These are phyloP conservation scores for Campoplex capitator DNA, from an alignment of 2,888 invertebrate species.

Conservation along the genomic window DNA sequence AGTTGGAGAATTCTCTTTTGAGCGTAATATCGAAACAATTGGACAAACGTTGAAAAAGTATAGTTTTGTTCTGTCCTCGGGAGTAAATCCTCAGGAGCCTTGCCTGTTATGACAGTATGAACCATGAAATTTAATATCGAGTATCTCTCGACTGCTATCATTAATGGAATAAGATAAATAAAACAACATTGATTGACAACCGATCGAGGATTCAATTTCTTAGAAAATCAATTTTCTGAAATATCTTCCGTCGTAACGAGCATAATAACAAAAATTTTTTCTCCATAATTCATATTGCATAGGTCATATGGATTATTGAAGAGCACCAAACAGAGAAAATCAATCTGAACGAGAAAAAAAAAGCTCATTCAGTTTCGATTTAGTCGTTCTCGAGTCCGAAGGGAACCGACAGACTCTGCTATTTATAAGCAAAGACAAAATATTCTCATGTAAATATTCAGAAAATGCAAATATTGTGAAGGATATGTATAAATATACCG, in stretches of 20 bases:
- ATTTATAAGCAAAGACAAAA: neutral
- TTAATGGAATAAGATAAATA: too few species aligned
- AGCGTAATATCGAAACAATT: neutral
- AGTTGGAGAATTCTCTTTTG: neutral
- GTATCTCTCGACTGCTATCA: too few species aligned
- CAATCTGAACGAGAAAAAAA: neutral
- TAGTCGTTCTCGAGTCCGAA: neutral
- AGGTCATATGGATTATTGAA: neutral
- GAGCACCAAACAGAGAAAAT: neutral
- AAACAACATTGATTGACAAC: too few species aligned
- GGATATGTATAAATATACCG: neutral
- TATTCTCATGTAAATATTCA: neutral
- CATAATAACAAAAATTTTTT: neutral
- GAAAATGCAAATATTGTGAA: too few species aligned
- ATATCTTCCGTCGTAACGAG: neutral
- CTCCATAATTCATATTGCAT: neutral
- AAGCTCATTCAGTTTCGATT: neutral
- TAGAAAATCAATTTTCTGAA: neutral
- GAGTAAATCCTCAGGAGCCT: neutral
- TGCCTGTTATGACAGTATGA: too few species aligned
- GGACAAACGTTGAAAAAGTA: neutral
- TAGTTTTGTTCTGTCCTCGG: neutral
- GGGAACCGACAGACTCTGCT: neutral
- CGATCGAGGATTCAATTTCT: neutral
- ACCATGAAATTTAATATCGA: too few species aligned